Conservation (phyloP, 2,113 vertebrate species). For the Phaetusa simplex region DNA sequence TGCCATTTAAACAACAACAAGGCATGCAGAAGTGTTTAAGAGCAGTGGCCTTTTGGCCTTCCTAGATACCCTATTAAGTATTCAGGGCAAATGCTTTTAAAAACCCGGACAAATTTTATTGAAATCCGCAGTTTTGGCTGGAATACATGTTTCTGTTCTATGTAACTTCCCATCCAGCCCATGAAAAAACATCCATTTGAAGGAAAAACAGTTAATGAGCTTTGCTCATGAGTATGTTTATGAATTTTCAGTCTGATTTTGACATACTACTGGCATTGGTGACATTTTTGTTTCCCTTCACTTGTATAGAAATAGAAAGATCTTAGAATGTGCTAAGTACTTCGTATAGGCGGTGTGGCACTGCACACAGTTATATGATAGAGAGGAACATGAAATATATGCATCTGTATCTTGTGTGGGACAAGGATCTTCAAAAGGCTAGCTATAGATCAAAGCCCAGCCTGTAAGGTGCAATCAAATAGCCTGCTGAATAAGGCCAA, state of each 20-base stretch:
- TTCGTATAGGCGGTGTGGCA: neutral
- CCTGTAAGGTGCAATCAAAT: neutral
- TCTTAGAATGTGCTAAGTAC: neutral
- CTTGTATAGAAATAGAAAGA: neutral
- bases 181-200: neutral
- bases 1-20: neutral
- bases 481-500: neutral
- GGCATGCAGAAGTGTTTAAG: neutral
- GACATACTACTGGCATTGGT: neutral
- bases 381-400: neutral
- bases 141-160: neutral
- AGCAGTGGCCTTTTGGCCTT: neutral
- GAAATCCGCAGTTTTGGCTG: neutral
- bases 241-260: conserved; percentile 14
- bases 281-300: neutral
- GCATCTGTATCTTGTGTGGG: neutral
- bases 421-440: neutral
- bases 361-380: neutral
- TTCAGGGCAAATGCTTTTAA: neutral
- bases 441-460: neutral
- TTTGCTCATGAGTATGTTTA: neutral
- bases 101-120: neutral
- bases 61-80: neutral
- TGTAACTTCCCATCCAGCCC: neutral
- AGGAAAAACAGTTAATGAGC: neutral